Evolutionary conservation across 2,888 invertebrate genomes (phyloP), one percentile per base, ranked within the genome.

Genomic region (Pandemis cinnamomeana): DNA sequence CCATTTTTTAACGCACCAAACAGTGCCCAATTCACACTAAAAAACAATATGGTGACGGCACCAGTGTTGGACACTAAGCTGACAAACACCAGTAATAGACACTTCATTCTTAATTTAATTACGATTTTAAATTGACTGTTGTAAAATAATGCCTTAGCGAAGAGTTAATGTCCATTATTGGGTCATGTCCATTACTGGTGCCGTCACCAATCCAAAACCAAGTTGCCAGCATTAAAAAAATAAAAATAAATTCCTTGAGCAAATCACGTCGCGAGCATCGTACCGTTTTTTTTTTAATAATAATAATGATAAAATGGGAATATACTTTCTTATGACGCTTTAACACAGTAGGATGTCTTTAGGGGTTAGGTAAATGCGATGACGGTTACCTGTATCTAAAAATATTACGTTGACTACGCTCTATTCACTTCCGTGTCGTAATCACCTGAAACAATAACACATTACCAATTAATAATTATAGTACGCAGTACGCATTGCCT

Each of bases 381-480:
- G 78, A 74, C 73, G 64, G 48, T 76, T 75, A 71, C 78, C 67
- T 77, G 70, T 78, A 67, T 79, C 87, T 89, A 97, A 95, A 97
- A 97, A 72, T 75, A 71, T 74, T 74, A 72, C 62, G 74, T 78
- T 76, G 75, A 77, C 77, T 77, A 77, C 72, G 63, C 60, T 55
- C 53, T 74, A 70, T 61, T 72, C 64, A 66, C 58, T 71, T 58
- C 46, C 55, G 55, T 71, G 62, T 64, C 66, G 60, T 41, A 20
- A 67, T 76, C 75, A 78, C 60, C 80, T 80, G 78, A 13, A 78
- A 80, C 8, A 41, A 51, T 51, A 58, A 53, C 36, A 42, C 62
- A 41, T 15, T 41, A 4, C 4, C 2, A 36, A 36, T 36, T 36
- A 36, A 36, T 36, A 2, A 36, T 36, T 2, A 2, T 36, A 36